Evolutionary conservation across 2,888 invertebrate genomes (phyloP), one percentile per base, ranked within the genome.

Genomic region (Vanessa cardui): DNA sequence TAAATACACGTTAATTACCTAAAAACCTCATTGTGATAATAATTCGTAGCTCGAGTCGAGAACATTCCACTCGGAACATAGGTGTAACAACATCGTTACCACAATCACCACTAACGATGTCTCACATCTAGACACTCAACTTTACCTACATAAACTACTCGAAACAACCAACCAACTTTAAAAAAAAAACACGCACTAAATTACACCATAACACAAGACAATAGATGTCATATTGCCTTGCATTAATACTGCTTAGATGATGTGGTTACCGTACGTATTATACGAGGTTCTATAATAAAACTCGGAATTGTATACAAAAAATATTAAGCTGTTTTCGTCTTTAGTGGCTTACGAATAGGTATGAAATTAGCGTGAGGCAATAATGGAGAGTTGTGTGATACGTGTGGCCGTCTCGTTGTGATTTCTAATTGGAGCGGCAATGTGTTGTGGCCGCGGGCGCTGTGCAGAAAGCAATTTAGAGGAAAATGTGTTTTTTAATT

Each of bases 61-160:
- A 39, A 46, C 65, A 45, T 47, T 33, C 64, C 64, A 71, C 71
- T 70, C 63, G 20, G 7, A 49, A 61, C 54, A 61, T 59, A 71
- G 66, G 66, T 71, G 67, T 73, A 73, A 73, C 73, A 66, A 72
- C 72, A 58, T 77, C 74, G 77, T 75, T 77, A 73, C 80, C 80
- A 72, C 82, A 80, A 78, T 76, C 76, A 73, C 68, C 75, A 68
- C 76, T 80, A 80, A 82, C 77, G 82, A 81, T 69, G 77, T 78
- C 73, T 70, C 68, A 62, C 66, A 61, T 62, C 52, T 31, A 54
- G 52, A 62, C 68, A 66, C 71, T 67, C 49, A 54, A 62, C 72
- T 62, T 71, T 69, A 62, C 71, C 58, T 66, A 68, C 69, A 66
- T 60, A 69, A 67, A 68, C 66, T 63, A 70, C 64, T 61, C 62